Evolutionary conservation across 1,140 invertebrate genomes (phyloP).

Genomic region (Microplitis demolitor): DNA sequence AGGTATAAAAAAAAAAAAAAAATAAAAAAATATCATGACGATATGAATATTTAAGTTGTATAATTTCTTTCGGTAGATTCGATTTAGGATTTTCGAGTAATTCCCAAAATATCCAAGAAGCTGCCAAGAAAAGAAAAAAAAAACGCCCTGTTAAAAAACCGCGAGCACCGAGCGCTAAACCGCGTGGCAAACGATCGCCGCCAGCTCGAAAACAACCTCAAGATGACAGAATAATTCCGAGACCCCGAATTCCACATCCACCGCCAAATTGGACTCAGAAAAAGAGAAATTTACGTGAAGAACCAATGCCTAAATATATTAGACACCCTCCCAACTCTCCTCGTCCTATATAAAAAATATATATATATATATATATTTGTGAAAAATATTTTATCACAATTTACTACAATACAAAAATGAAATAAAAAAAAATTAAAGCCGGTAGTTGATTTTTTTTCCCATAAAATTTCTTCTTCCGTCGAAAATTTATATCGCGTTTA

Average conservation of each 20-base stretch:
- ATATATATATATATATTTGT: neutral
- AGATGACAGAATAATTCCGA: neutral
- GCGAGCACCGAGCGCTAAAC: slow-evolving; percentile 18
- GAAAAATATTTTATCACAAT: too few relatives aligned
- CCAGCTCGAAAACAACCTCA: slow-evolving; percentile 7
- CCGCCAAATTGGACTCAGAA: slow-evolving; percentile 37
- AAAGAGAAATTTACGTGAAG: slow-evolving; percentile 35
- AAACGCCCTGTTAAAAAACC: neutral
- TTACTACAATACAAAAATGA: neutral
- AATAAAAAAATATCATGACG: neutral
- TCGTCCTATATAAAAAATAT: neutral
- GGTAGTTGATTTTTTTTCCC: slow-evolving; percentile 37
- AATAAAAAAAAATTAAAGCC: neutral
- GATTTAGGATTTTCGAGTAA: slow-evolving; percentile 1
- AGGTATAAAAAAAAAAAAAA: slow-evolving; percentile 31
- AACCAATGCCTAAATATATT: slow-evolving; percentile 39
- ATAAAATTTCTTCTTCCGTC: slow-evolving; percentile 47
- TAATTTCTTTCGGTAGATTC: slow-evolving; percentile 13
- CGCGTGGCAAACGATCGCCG: slow-evolving; percentile 14
- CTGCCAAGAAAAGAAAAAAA: neutral
- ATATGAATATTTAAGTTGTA: neutral
- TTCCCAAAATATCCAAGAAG: neutral
- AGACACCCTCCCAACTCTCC: slow-evolving; percentile 19
- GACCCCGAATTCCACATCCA: slow-evolving; percentile 32
- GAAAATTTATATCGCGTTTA: slow-evolving; percentile 42